These are phyloP conservation scores for Phallusia fumigata DNA, from an alignment of 23 tunicate genomes.

Conservation along the genomic window DNA sequence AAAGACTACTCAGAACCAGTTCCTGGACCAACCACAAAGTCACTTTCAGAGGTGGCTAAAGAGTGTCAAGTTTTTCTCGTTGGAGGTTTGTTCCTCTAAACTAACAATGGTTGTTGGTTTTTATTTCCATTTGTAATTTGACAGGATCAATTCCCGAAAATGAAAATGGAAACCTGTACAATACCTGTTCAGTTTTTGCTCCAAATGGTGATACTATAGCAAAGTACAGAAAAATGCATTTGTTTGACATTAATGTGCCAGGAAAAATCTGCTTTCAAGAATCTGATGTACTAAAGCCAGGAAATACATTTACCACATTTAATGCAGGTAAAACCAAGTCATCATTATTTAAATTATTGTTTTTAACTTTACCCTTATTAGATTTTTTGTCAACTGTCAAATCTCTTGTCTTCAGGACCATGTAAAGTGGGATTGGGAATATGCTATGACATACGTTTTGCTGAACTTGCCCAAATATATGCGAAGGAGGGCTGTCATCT, in stretches of 20 bases:
- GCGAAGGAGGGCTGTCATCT: constrained; percentile 75
- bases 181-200: constrained; percentile 89
- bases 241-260: constrained; percentile 96
- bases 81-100: constrained; percentile 46
- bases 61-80: constrained; percentile 79
- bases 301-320: constrained; percentile 57
- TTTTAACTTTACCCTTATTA: no score
- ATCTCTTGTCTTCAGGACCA: constrained; percentile 16
- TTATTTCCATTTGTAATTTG: not conserved
- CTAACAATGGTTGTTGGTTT: not conserved
- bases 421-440: constrained; percentile 82
- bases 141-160: constrained; percentile 92
- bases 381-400: no score
- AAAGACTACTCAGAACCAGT: constrained; percentile 94
- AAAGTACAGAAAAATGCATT: constrained; percentile 88
- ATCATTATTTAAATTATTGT: no score
- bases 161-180: constrained; percentile 64
- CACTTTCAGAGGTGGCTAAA: constrained; percentile 74
- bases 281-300: constrained; percentile 82
- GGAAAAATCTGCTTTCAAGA: constrained; percentile 94
- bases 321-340: constrained; percentile 42
- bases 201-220: constrained; percentile 88
- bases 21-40: constrained; percentile 84
- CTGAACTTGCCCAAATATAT: constrained; percentile 89
- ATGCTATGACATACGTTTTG: constrained; percentile 92